Base-by-base conservation (phyloP, 2,113 vertebrate species). In the Coreoperca whiteheadi region DNA sequence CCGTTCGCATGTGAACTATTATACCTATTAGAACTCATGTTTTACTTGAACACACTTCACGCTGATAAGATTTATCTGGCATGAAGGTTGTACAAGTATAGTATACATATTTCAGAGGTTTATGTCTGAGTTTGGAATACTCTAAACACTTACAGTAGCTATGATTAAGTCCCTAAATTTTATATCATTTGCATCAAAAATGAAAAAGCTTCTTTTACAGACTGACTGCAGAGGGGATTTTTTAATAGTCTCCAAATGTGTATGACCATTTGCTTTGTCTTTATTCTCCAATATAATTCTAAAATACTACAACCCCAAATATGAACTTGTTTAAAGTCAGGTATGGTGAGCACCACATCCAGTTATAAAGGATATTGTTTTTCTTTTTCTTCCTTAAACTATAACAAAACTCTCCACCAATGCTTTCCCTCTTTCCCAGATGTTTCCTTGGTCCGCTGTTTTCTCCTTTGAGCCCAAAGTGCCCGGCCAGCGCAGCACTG, bases 381-480 rank as follows among this genome's bases (percentile, higher is more conserved):
- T 15, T 37, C 6, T 48, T 1, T 65, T 18, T 63, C 4, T 50
- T 37, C 3, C 4, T 63, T 21, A 21, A 46, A n/a, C 23, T 18
- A 8, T 34, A 1, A 32, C 46, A 59, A 43, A 30, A 41, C 23
- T 63, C 30, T 14, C 8, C 15, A 64, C 25, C 1, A 57, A 50
- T 28, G 9, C 32, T 82, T 6, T 64, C 66, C 23, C 41, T 76
- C 5, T 72, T 41, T 85, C 1, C 63, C 81, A 95, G 95, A 96
- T 96, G 95, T 96, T 96, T 88, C 95, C 95, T 43, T 96, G 94
- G 96, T 95, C 95, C 0, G 94, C 94, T 25, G 91, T 96, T 77
- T 95, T 96, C 79, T 94, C 95, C 21, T 79, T 95, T 32, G 94
- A 95, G 81, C 92, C 95, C 11, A 95, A 95, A 87, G 93, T 95